phyloP scores from a whole-genome alignment of 2,797 vertebrate species.

The Echeneis naucrates region DNA sequence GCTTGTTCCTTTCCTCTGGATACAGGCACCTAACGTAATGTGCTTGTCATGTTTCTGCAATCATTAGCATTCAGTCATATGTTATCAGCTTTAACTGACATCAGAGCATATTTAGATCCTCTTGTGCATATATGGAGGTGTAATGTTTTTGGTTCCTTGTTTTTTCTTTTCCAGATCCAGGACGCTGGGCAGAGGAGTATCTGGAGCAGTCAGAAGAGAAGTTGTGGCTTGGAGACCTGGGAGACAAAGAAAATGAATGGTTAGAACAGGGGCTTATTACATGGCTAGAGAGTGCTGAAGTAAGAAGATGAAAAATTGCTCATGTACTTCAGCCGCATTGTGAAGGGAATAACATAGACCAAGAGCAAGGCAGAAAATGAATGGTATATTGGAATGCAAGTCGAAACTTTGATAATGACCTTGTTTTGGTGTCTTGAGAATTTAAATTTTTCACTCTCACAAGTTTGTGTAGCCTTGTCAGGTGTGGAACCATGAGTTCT shows the following conservation, averaged over 20 bases:
- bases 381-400: constrained; percentile 7
- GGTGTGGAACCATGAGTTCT: constrained; percentile 1
- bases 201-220: constrained; percentile 98
- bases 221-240: constrained; percentile 94
- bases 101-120: constrained; percentile 8
- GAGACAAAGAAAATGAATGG: constrained; percentile 92
- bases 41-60: constrained; percentile 18
- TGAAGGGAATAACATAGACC: constrained; percentile 8
- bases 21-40: constrained; percentile 14
- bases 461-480: background rate
- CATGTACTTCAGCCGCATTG: background rate
- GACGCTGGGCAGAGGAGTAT: constrained; percentile 98
- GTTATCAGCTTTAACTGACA: constrained; percentile 19
- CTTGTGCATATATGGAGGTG: background rate
- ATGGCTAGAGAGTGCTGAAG: constrained; percentile 1
- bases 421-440: constrained; percentile 7
- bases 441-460: constrained; percentile 2
- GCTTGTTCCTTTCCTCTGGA: constrained; percentile 1
- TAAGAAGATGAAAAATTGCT: constrained; percentile 26
- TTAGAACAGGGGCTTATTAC: constrained; percentile 72
- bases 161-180: constrained; percentile 84
- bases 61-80: constrained; percentile 29
- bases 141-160: constrained; percentile 6
- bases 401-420: constrained; percentile 30
- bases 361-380: background rate